A percentile compares a stretch with the other conserved stretches of the same genome.
Evolutionary conservation across 2,797 vertebrate species (phyloP).

Genomic region (Chelidonichthys spinosus): DNA sequence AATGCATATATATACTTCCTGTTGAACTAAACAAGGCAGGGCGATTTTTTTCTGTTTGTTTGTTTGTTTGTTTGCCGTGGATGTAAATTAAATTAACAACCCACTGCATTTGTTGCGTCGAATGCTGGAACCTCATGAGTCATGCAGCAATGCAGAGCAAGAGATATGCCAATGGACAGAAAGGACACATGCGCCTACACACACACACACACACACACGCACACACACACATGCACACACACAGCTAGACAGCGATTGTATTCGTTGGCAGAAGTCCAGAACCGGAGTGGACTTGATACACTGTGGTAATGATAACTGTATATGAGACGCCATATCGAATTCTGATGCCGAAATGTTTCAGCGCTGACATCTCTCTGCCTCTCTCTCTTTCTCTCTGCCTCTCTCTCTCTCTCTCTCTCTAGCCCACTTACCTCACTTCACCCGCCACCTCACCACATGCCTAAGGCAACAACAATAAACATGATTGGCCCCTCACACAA

Average conservation of each 20-base stretch:
- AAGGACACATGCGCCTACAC: conserved; percentile 37
- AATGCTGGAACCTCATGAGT: conserved; percentile 42
- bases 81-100: conserved; percentile 38
- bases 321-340: conserved; percentile 59
- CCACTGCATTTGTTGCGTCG: conserved; percentile 31
- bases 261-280: conserved; percentile 53
- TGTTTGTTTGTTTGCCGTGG: conserved; percentile 8
- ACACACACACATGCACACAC: conserved; percentile 24
- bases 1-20: neutral
- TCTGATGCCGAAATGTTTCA: conserved; percentile 58
- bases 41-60: neutral
- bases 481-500: conserved; percentile 65
- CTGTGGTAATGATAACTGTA: conserved; percentile 59
- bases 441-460: conserved; percentile 59
- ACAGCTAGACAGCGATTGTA: conserved; percentile 31
- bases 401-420: conserved; percentile 25
- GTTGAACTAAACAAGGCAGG: conserved; percentile 23
- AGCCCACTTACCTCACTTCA: conserved; percentile 71
- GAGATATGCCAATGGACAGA: conserved; percentile 37
- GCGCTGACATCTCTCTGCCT: conserved; percentile 43
- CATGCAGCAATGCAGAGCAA: conserved; percentile 30
- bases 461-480: conserved; percentile 72
- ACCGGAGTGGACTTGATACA: conserved; percentile 57
- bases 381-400: conserved; percentile 6
- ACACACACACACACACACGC: conserved; percentile 11